These are phyloP conservation scores for Ectropis crepuscularia DNA, from an alignment of 2,888 invertebrate species.

Conservation along the genomic window DNA sequence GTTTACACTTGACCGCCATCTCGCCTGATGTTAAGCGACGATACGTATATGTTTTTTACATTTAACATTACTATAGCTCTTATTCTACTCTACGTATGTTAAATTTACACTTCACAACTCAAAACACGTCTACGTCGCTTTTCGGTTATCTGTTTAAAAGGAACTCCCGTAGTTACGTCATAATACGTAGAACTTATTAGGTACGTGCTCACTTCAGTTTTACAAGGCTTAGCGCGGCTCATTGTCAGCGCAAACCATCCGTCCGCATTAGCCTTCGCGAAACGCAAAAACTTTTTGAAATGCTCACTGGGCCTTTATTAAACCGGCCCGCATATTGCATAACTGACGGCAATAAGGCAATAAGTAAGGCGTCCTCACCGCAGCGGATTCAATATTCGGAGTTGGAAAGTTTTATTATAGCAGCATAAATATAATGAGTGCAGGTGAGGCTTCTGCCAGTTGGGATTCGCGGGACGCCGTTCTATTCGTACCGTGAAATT, in stretches of 20 bases:
- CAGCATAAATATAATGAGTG: slow-evolving; percentile 84
- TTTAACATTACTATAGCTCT: too few species aligned
- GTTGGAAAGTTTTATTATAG: slow-evolving; percentile 83
- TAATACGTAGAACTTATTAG: slow-evolving; percentile 65
- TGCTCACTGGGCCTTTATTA: slow-evolving; percentile 79
- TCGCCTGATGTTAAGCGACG: too few species aligned
- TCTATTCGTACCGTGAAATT: slow-evolving; percentile 62
- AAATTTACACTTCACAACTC: too few species aligned
- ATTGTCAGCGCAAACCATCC: slow-evolving; percentile 64
- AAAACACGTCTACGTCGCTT: too few species aligned
- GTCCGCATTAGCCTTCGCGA: slow-evolving; percentile 74
- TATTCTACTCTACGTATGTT: too few species aligned
- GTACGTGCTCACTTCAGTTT: slow-evolving; percentile 62
- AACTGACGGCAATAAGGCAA: slow-evolving; percentile 82
- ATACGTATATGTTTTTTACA: too few species aligned
- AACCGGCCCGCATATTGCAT: slow-evolving; percentile 76
- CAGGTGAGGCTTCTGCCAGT: slow-evolving; percentile 80
- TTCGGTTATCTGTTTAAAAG: too few species aligned
- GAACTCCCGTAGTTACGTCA: slow-evolving; percentile 39
- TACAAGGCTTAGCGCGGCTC: slow-evolving; percentile 65
- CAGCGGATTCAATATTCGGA: slow-evolving; percentile 82
- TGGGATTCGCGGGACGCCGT: slow-evolving; percentile 72
- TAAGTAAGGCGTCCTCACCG: slow-evolving; percentile 79
- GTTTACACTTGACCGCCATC: too few species aligned
- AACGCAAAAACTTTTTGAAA: slow-evolving; percentile 80